Evolutionary conservation across 2,797 vertebrate species (phyloP).

Genomic region (Macroramphosus scolopax): DNA sequence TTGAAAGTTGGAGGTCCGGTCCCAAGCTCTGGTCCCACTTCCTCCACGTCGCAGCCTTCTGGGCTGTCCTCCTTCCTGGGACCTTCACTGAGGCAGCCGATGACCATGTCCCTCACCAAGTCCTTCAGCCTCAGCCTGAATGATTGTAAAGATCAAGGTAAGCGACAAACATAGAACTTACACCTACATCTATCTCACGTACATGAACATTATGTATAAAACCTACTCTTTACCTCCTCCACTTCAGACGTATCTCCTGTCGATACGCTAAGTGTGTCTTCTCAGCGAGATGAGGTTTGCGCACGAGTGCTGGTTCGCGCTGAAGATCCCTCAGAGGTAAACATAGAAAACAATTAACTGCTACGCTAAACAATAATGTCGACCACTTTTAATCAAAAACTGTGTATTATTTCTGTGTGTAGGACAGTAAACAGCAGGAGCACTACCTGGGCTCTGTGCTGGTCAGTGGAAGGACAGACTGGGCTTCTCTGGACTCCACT

Average conservation of each 20-base stretch:
- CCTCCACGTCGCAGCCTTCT: constrained; percentile 71
- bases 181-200: background rate
- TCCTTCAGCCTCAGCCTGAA: constrained; percentile 86
- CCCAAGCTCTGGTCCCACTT: constrained; percentile 65
- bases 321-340: constrained; percentile 86
- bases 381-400: no score
- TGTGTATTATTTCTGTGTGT: constrained; percentile 4
- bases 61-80: constrained; percentile 78
- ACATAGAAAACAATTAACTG: background rate
- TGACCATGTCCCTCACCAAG: constrained; percentile 86
- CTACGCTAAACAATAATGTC: no score
- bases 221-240: background rate
- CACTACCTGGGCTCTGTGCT: constrained; percentile 88
- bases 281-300: constrained; percentile 79
- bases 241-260: constrained; percentile 81
- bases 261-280: constrained; percentile 77
- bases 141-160: constrained; percentile 84
- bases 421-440: constrained; percentile 90
- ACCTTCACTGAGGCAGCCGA: constrained; percentile 83
- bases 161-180: constrained; percentile 7
- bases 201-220: background rate
- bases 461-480: constrained; percentile 83
- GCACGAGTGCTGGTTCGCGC: constrained; percentile 84
- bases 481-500: constrained; percentile 87
- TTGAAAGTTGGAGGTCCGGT: constrained; percentile 84